phyloP scores from a whole-genome alignment of 2,888 invertebrate species.

The Cryptocephalus primarius region DNA sequence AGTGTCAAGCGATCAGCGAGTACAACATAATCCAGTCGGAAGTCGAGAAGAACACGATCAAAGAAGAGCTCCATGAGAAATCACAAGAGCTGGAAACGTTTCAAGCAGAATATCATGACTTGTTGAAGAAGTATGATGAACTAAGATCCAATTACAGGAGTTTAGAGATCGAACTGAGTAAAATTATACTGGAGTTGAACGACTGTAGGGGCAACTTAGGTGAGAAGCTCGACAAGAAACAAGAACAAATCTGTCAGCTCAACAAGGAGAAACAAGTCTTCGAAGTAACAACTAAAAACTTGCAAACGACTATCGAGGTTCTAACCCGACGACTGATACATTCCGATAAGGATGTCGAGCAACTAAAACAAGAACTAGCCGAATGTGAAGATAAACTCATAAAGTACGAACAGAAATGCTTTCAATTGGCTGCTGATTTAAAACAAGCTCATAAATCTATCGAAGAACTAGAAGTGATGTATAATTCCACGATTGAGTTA shows the following conservation, averaged over 20 bases:
- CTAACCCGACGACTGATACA: slow-evolving; percentile 45
- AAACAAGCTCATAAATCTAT: slow-evolving; percentile 19
- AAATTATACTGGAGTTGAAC: slow-evolving; percentile 13
- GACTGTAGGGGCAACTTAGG: slow-evolving; percentile 9
- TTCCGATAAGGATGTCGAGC: slow-evolving; percentile 49
- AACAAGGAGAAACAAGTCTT: slow-evolving; percentile 45
- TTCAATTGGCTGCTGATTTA: slow-evolving; percentile 24
- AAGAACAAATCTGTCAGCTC: slow-evolving; percentile 38
- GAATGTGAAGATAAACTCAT: slow-evolving; percentile 27
- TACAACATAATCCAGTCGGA: slow-evolving; percentile 43
- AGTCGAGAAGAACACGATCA: slow-evolving; percentile 41
- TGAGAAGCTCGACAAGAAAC: slow-evolving; percentile 20
- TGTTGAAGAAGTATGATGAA: slow-evolving; percentile 12
- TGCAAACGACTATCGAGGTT: slow-evolving; percentile 48
- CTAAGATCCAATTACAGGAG: slow-evolving; percentile 10
- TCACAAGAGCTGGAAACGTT: slow-evolving; percentile 13
- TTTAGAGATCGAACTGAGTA: slow-evolving; percentile 10
- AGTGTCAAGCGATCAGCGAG: slow-evolving; percentile 44
- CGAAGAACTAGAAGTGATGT: slow-evolving; percentile 30
- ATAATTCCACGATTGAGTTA: slow-evolving; percentile 24
- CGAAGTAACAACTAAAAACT: slow-evolving; percentile 48
- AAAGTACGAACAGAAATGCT: slow-evolving; percentile 26
- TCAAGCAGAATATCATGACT: slow-evolving; percentile 13
- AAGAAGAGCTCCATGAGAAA: slow-evolving; percentile 24
- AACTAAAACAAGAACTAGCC: slow-evolving; percentile 37